phyloP scores from a whole-genome alignment of 2,888 invertebrate genomes.

The Andrena trimmerana region DNA sequence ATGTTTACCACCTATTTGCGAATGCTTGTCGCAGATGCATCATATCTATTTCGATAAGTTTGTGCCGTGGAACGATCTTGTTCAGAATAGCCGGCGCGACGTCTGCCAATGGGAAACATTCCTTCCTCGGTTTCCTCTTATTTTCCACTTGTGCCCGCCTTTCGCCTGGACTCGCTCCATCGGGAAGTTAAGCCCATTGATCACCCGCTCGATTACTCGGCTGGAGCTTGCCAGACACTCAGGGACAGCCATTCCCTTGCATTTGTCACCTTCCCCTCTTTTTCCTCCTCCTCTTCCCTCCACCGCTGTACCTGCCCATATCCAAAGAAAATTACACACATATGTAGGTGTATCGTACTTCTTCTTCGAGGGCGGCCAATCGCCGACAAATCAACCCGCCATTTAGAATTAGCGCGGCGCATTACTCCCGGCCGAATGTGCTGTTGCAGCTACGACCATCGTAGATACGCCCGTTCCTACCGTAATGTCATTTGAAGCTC shows the following conservation, averaged over 20 bases:
- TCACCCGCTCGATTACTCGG: slow-evolving; percentile 69
- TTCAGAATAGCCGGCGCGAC: slow-evolving; percentile 31
- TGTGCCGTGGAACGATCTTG: background rate
- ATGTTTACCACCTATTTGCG: background rate
- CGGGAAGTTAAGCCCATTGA: slow-evolving; percentile 67
- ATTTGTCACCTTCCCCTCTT: slow-evolving; percentile 55
- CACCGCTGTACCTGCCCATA: background rate
- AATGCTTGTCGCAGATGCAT: background rate
- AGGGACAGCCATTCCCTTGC: slow-evolving; percentile 63
- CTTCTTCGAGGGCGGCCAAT: background rate
- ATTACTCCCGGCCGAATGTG: background rate
- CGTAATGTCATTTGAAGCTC: slow-evolving; percentile 2
- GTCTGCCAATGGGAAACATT: slow-evolving; percentile 49
- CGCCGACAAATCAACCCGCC: background rate
- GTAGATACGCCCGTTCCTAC: background rate
- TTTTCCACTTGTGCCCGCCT: slow-evolving; percentile 34
- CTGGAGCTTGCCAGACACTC: slow-evolving; percentile 58
- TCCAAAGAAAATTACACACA: background rate
- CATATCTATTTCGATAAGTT: slow-evolving; percentile 3
- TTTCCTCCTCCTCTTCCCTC: background rate
- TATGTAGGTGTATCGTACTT: background rate
- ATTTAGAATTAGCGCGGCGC: background rate
- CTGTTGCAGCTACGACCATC: background rate
- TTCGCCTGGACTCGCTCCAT: slow-evolving; percentile 39
- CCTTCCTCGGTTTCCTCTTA: slow-evolving; percentile 14